A percentile compares a stretch with the other conserved stretches of the same genome.
phyloP scores from a whole-genome alignment of 2,797 vertebrate genomes.

The Halcyon chelicuti region DNA sequence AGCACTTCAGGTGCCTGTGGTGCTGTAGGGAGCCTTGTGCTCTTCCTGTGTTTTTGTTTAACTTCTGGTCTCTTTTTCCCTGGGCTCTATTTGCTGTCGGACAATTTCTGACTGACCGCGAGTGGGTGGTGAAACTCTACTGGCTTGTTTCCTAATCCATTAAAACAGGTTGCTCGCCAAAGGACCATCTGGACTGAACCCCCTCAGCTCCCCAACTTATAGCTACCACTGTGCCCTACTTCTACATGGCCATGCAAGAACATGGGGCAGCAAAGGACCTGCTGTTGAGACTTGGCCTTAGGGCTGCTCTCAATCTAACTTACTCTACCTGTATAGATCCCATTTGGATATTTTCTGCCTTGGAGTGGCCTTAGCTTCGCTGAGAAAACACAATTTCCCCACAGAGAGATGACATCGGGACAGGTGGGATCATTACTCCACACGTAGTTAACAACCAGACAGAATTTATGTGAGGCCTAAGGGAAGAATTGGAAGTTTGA shows the following conservation, averaged over 20 bases:
- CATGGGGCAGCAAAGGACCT: neutral
- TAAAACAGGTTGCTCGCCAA: neutral
- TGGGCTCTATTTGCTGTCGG: neutral
- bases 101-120: neutral
- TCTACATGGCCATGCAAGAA: fast-evolving
- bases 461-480: constrained; percentile 19
- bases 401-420: neutral
- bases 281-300: neutral
- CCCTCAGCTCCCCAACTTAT: neutral
- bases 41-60: neutral
- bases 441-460: neutral
- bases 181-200: neutral
- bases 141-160: neutral
- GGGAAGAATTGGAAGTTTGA: constrained; percentile 6
- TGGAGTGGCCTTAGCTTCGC: neutral
- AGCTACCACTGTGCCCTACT: neutral
- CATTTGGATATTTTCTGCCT: neutral
- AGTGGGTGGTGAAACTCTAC: neutral
- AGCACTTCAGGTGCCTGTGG: neutral
- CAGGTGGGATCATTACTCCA: neutral
- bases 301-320: neutral
- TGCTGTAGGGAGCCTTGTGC: neutral
- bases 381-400: neutral
- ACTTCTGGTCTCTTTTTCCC: neutral
- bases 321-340: neutral